These are phyloP conservation scores for Vanacampus margaritifer DNA, from an alignment of 2,113 vertebrate species.

Conservation along the genomic window DNA sequence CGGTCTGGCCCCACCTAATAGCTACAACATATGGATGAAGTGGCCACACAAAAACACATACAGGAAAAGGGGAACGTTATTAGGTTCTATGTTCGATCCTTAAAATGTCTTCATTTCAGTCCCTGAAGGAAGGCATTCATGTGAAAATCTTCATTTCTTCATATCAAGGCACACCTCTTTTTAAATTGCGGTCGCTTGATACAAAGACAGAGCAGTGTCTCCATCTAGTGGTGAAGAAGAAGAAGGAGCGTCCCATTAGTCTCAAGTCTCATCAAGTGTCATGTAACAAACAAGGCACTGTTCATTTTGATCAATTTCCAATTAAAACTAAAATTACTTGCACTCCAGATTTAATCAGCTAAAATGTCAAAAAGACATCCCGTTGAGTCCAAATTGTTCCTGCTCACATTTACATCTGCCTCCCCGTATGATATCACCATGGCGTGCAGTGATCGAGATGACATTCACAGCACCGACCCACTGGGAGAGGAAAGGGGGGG, in stretches of 20 bases:
- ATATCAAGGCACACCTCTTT: not conserved
- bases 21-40: slow-evolving; percentile 8
- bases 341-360: not conserved
- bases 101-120: not conserved
- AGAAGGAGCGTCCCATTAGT: not conserved
- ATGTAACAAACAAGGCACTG: not conserved
- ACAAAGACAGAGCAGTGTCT: slow-evolving; percentile 31
- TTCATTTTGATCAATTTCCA: not conserved
- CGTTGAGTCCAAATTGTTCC: not conserved
- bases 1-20: slow-evolving; percentile 5
- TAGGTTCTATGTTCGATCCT: not conserved
- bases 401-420: not conserved
- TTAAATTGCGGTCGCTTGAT: not conserved
- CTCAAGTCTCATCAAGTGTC: not conserved
- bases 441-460: not conserved
- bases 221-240: slow-evolving; percentile 57
- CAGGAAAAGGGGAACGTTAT: not conserved
- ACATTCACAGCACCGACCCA: not conserved
- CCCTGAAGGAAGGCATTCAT: not conserved
- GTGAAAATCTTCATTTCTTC: not conserved
- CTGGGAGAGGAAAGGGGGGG: not conserved
- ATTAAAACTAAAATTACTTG: not conserved
- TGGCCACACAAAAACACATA: slow-evolving; percentile 11
- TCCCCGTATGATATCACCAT: not conserved
- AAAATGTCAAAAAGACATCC: not conserved